Evolutionary conservation across 2,888 invertebrate genomes (phyloP).

Genomic region (Conops quadrifasciatus): DNA sequence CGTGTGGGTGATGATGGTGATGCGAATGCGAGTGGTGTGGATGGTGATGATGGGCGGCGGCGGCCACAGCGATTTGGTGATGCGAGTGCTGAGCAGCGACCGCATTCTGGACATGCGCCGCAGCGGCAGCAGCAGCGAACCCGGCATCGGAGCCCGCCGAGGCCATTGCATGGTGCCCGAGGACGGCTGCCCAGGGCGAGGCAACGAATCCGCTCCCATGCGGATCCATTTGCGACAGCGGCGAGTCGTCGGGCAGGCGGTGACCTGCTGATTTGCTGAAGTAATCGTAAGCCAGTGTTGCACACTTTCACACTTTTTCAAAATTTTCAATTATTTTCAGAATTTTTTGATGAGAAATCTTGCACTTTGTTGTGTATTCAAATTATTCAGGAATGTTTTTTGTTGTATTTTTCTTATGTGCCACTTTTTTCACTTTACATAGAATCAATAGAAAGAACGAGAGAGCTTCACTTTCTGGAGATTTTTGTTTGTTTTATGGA

Average conservation of each 20-base stretch:
- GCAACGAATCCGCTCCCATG: conserved; percentile 73
- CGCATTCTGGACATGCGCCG: conserved; percentile 67
- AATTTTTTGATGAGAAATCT: not conserved
- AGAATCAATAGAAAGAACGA: too few species aligned
- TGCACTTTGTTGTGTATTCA: not conserved
- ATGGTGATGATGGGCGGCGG: conserved; percentile 45
- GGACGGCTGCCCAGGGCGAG: conserved; percentile 84
- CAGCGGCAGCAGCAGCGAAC: conserved; percentile 64
- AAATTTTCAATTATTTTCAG: not conserved
- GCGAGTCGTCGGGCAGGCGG: not conserved
- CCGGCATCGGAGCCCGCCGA: conserved; percentile 61
- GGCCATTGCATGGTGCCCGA: conserved; percentile 67
- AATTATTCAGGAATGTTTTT: not conserved
- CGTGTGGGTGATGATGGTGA: conserved; percentile 50
- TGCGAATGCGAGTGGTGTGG: conserved; percentile 53
- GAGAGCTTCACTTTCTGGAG: too few species aligned
- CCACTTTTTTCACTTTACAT: not conserved
- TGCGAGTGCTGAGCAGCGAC: conserved; percentile 60
- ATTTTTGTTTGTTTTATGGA: not conserved
- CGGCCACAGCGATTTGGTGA: conserved; percentile 40
- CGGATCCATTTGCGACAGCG: conserved; percentile 24
- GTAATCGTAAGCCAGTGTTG: not conserved
- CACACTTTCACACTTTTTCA: not conserved
- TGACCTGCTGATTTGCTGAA: conserved; percentile 5
- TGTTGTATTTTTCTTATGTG: too few species aligned